A percentile compares a stretch with the other conserved stretches of the same genome.
Evolutionary conservation across 2,797 vertebrate genomes (phyloP).

Genomic region (Chrosomus eos): DNA sequence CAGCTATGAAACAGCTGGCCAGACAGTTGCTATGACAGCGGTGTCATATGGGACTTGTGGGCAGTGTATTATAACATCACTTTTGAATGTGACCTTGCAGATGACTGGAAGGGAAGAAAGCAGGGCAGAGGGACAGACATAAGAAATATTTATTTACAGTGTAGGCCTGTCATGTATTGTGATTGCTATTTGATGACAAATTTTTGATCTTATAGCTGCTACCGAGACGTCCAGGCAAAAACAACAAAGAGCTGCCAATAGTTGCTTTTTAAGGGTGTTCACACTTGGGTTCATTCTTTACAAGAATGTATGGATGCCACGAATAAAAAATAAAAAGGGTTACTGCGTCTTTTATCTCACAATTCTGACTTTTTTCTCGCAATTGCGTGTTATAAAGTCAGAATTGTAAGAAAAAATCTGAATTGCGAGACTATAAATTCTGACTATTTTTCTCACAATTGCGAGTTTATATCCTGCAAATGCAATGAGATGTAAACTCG

Average conservation of each 20-base stretch:
- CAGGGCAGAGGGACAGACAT: not conserved
- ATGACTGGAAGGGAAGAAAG: not conserved
- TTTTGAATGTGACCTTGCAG: not conserved
- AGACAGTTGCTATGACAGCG: conserved; percentile 9
- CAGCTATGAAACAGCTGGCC: conserved; percentile 4
- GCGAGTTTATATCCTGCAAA: too few species aligned
- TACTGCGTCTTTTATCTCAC: too few species aligned
- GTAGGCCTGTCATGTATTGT: not conserved
- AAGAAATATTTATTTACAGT: not conserved
- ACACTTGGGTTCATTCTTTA: not conserved
- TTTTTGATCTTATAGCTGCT: not conserved
- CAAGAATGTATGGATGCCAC: not conserved
- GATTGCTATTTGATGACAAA: not conserved
- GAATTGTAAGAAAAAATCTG: too few species aligned
- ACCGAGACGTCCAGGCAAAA: not conserved
- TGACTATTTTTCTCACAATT: too few species aligned
- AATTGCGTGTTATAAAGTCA: too few species aligned
- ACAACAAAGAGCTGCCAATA: not conserved
- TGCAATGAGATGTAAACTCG: too few species aligned
- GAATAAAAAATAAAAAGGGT: too few species aligned
- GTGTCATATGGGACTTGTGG: conserved; percentile 8
- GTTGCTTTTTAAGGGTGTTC: not conserved
- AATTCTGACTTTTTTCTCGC: too few species aligned
- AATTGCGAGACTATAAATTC: too few species aligned
- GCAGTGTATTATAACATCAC: not conserved